Conservation (phyloP, 2,888 invertebrate species). For the Agrochola lychnidis region DNA sequence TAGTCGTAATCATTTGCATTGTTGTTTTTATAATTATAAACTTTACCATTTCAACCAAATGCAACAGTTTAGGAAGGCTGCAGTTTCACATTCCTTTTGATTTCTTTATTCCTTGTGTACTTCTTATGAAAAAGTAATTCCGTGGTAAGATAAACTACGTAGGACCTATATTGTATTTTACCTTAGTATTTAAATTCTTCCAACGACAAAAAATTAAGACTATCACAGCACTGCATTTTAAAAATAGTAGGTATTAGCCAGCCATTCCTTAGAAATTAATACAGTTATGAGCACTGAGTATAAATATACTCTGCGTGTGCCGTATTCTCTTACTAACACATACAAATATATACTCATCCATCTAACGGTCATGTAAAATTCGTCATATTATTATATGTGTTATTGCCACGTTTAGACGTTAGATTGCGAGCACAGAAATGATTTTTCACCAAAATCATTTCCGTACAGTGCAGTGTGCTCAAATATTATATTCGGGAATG, state of each 20-base stretch:
- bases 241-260: slow-evolving; percentile 50
- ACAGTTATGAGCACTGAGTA: slow-evolving; percentile 39
- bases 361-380: slow-evolving; percentile 31
- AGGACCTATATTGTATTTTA: slow-evolving; percentile 22
- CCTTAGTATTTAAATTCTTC: slow-evolving; percentile 34
- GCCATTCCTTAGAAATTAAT: slow-evolving; percentile 47
- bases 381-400: slow-evolving; percentile 46
- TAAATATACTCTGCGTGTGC: slow-evolving; percentile 4
- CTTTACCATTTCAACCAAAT: slow-evolving; percentile 59
- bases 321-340: slow-evolving; percentile 47
- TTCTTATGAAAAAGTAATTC: slow-evolving; percentile 32
- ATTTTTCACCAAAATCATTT: slow-evolving; percentile 46
- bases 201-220: slow-evolving; percentile 65
- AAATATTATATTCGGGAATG: slow-evolving; percentile 50
- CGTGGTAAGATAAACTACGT: slow-evolving; percentile 25
- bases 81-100: slow-evolving; percentile 69
- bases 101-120: slow-evolving; percentile 20
- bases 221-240: slow-evolving; percentile 63
- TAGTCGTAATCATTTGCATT: slow-evolving; percentile 74
- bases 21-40: slow-evolving; percentile 61
- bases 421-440: slow-evolving; percentile 41
- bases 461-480: slow-evolving; percentile 44
- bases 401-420: slow-evolving; percentile 43
- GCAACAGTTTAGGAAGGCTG: slow-evolving; percentile 46
- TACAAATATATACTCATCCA: slow-evolving; percentile 29